Conservation (phyloP, 2,797 vertebrate genomes). For the Distichodus sexfasciatus region DNA sequence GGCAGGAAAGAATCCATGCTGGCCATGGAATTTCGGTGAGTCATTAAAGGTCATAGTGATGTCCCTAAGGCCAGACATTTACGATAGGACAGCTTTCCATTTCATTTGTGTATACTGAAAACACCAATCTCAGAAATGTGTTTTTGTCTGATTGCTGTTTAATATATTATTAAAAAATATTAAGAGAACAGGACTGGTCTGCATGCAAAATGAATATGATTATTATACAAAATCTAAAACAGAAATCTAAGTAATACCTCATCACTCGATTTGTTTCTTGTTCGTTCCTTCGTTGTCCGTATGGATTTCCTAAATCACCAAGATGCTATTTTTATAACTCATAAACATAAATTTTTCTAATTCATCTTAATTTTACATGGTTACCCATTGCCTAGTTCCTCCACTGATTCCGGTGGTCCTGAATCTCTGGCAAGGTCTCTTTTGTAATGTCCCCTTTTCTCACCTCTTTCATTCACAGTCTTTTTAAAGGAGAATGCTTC, state of each 20-base stretch:
- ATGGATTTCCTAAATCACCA: slow-evolving; percentile 58
- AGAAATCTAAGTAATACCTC: slow-evolving; percentile 62
- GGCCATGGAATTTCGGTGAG: slow-evolving; percentile 32
- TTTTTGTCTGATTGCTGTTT: background rate
- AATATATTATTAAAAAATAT: too few species aligned
- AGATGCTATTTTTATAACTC: too few species aligned
- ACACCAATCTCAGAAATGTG: background rate
- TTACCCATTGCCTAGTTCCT: slow-evolving; percentile 64
- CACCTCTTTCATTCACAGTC: slow-evolving; percentile 32
- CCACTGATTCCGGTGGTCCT: slow-evolving; percentile 62
- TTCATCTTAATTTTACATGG: too few species aligned
- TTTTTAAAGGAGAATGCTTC: slow-evolving; percentile 43
- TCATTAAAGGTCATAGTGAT: slow-evolving; percentile 28
- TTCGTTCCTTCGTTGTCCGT: slow-evolving; percentile 41
- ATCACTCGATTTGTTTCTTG: slow-evolving; percentile 47
- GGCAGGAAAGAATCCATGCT: slow-evolving; percentile 33
- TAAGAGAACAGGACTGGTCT: too few species aligned
- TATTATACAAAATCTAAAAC: background rate
- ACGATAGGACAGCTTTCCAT: slow-evolving; percentile 31
- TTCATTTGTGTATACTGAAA: slow-evolving; percentile 21
- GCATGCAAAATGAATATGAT: background rate
- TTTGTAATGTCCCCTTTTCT: slow-evolving; percentile 50
- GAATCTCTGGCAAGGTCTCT: slow-evolving; percentile 63
- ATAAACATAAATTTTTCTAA: too few species aligned
- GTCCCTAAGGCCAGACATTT: slow-evolving; percentile 38